Evolutionary conservation across 2,888 invertebrate genomes (phyloP), one percentile per base, ranked within the genome.

Genomic region (Mythimna impura): DNA sequence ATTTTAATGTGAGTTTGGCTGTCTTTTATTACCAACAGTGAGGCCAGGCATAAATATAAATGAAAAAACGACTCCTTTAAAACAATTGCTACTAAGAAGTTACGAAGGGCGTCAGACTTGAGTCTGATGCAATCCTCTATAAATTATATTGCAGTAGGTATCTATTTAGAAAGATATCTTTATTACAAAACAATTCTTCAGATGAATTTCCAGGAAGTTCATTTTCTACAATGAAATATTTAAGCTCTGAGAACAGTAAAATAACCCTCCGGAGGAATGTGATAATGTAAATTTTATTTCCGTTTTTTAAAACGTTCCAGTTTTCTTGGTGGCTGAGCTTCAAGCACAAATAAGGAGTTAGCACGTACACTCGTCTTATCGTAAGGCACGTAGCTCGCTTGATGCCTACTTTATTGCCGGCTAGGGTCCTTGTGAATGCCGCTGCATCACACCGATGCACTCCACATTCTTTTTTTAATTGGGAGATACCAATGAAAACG

Each of bases 321-420:
- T 89, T 90, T 88, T 78, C 88, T 87, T 86, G 88, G 87, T 88
- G 82, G 88, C 87, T 84, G 86, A 83, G 87, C 80, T 87, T 88
- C 86, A 85, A 89, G 87, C 85, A 79, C 87, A 88, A 89, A 89
- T 87, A 88, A 87, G 87, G 88, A 89, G 89, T 90, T 88, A 87
- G 89, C 93, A 93, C 93, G 93, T 93, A 91, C 87, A 86, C 84
- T 87, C 89, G 90, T 90, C 91, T 92, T 89, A 88, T 92, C 91
- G 83, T 87, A 87, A 87, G 88, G 91, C 94, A 94, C 94, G 94
- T 93, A 91, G 80, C 84, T 83, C 84, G 86, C 90, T 90, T 92
- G 93, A 93, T 93, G 94, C 92, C 92, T 92, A 90, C 91, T 94
- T 94, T 95, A 95, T 93, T 93, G 91, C 90, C 88, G 81, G 86